Conservation (phyloP, 2,888 invertebrate species). For the Caenorhabditis sinica region DNA sequence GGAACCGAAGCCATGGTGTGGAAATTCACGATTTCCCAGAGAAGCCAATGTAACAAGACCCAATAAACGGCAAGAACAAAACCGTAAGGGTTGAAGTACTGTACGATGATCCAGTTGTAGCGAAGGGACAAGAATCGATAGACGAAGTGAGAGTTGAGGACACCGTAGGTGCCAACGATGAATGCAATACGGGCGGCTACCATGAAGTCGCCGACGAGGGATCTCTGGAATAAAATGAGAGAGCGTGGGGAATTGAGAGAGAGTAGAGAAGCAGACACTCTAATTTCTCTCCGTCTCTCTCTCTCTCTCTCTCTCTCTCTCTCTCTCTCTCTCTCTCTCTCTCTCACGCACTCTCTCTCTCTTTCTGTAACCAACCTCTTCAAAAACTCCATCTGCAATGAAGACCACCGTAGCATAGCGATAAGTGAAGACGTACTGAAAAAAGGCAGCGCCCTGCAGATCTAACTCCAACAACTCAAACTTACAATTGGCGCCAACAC, state of each 20-base stretch:
- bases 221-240: conserved; percentile 2
- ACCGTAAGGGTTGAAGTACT: conserved; percentile 16
- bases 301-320: too few species aligned
- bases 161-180: conserved; percentile 3
- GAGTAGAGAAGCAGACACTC: too few species aligned
- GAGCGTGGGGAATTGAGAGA: too few species aligned
- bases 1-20: background rate
- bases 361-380: background rate
- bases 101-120: background rate
- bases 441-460: background rate
- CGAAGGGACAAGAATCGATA: background rate
- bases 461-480: background rate
- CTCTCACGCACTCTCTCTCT: too few species aligned
- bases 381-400: conserved; percentile 27
- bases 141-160: background rate
- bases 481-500: conserved; percentile 34
- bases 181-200: background rate
- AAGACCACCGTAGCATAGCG: conserved; percentile 27
- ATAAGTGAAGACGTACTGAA: conserved; percentile 10
- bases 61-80: background rate
- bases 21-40: background rate
- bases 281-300: too few species aligned
- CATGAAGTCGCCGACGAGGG: background rate
- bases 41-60: background rate
- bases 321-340: too few species aligned